phyloP scores from a whole-genome alignment of 1,140 invertebrate species.

The Ceratosolen solmsi region DNA sequence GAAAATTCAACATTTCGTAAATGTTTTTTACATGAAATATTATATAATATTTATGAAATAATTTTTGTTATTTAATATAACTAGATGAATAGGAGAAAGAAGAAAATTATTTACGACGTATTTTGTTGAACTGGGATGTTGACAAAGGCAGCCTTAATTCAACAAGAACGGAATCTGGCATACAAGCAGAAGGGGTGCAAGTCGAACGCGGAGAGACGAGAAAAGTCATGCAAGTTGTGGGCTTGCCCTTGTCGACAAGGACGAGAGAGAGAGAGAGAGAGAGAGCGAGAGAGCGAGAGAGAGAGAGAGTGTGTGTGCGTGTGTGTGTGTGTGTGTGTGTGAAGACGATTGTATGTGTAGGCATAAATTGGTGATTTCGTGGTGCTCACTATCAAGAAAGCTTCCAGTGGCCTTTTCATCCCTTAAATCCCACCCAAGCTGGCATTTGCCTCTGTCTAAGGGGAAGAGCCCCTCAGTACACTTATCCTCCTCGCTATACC shows the following conservation, averaged over 20 bases:
- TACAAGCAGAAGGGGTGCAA: background rate
- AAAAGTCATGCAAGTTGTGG: constrained; percentile 11
- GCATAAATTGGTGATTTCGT: too few species aligned
- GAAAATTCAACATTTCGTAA: too few species aligned
- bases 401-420: constrained; percentile 43
- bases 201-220: constrained; percentile 2
- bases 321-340: background rate
- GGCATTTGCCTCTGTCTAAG: constrained; percentile 39
- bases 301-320: background rate
- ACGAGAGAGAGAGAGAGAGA: too few species aligned
- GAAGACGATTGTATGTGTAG: too few species aligned
- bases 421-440: constrained; percentile 49
- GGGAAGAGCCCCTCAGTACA: background rate
- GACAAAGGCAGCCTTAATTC: constrained; percentile 20
- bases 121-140: background rate
- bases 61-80: background rate
- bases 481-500: background rate
- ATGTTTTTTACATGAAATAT: too few species aligned
- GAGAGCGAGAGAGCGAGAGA: background rate
- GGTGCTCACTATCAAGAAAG: background rate
- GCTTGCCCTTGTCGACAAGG: background rate
- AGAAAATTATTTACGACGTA: background rate
- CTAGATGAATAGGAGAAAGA: background rate
- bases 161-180: background rate
- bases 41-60: background rate